Percentiles rank a stretch among this genome's conserved stretches.
These are phyloP conservation scores for Lagenorhynchus albirostris DNA, from an alignment of 2,113 vertebrate species.

Conservation along the genomic window DNA sequence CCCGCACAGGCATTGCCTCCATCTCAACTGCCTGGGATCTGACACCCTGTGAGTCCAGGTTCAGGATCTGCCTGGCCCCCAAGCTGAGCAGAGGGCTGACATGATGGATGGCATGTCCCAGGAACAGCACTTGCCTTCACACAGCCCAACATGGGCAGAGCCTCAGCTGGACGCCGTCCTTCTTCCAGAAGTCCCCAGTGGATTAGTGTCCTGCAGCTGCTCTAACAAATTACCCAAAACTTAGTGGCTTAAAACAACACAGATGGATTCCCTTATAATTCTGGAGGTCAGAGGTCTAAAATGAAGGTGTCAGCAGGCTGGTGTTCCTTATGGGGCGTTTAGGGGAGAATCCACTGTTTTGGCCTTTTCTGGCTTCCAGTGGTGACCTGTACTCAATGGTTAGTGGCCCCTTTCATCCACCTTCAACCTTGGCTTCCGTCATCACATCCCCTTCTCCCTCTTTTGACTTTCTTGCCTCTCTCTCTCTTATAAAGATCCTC, in stretches of 20 bases:
- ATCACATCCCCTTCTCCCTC: neutral
- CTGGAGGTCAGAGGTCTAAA: neutral
- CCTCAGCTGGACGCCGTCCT: accelerated
- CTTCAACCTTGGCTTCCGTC: neutral
- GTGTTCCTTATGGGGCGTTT: too few relatives aligned
- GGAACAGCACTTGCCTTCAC: accelerated
- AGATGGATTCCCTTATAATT: accelerated
- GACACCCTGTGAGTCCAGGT: neutral
- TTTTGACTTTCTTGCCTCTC: neutral
- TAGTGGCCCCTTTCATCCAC: neutral
- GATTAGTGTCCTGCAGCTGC: accelerated
- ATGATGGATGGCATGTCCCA: accelerated
- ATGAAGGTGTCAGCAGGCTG: too few relatives aligned
- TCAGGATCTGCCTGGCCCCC: accelerated
- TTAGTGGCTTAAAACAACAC: neutral
- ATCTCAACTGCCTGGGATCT: accelerated
- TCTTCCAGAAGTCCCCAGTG: accelerated
- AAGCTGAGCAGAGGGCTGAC: neutral
- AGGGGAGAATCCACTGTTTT: neutral
- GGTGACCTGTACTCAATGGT: too few relatives aligned
- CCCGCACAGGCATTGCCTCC: accelerated
- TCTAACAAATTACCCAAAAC: too few relatives aligned
- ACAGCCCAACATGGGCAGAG: too few relatives aligned
- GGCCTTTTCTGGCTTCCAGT: neutral
- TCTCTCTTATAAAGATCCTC: neutral